These are phyloP conservation scores for Hanleya hanleyi DNA, from an alignment of 2,888 invertebrate genomes.

Conservation along the genomic window DNA sequence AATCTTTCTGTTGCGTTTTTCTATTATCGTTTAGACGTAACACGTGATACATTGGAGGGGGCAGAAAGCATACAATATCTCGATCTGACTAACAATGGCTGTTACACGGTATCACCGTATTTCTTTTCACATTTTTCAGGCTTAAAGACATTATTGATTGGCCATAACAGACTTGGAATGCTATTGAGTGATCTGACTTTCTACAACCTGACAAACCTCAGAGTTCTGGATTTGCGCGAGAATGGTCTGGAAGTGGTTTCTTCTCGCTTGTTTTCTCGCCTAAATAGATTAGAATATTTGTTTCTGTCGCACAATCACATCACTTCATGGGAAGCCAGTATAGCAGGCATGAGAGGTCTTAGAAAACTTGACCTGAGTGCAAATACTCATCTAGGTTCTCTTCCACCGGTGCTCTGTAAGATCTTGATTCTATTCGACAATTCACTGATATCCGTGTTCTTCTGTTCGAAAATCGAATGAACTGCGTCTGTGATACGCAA, in stretches of 20 bases:
- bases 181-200: not conserved
- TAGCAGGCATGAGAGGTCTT: not conserved
- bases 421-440: not conserved
- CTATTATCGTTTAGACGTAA: too few relatives aligned
- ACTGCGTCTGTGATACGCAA: conserved; percentile 28
- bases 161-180: not conserved
- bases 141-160: conserved; percentile 10
- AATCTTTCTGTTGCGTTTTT: too few relatives aligned
- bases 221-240: conserved; percentile 18
- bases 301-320: conserved; percentile 18
- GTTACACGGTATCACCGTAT: not conserved
- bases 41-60: too few relatives aligned
- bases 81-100: conserved; percentile 34
- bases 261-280: conserved; percentile 11
- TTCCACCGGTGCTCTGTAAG: conserved; percentile 11
- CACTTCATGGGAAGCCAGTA: not conserved
- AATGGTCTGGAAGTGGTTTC: conserved; percentile 14
- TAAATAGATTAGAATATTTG: conserved; percentile 16
- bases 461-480: conserved; percentile 25
- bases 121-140: conserved; percentile 26
- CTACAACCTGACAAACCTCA: not conserved
- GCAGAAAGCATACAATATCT: conserved; percentile 20
- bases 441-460: conserved; percentile 1
- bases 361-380: conserved; percentile 10
- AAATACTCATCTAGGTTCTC: conserved; percentile 15